These are phyloP conservation scores for Cylindroiulus punctatus DNA, from an alignment of 2,888 invertebrate species.

Conservation along the genomic window DNA sequence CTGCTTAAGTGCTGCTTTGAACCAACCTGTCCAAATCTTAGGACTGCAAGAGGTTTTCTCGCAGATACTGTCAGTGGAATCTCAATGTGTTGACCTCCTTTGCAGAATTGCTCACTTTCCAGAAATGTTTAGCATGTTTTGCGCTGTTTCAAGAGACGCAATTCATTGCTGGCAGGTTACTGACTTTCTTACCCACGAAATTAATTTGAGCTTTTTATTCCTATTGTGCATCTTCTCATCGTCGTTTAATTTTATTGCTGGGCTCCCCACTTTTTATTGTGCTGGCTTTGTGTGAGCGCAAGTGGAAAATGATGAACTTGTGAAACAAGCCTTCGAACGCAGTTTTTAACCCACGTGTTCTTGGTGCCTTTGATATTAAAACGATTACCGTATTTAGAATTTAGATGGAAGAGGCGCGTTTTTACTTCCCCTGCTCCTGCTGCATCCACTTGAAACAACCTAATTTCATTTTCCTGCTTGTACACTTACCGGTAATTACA, in stretches of 20 bases:
- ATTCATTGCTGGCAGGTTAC: too few species aligned
- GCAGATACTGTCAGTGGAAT: too few species aligned
- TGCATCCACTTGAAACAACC: neutral
- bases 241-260: neutral
- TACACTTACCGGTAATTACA: slow-evolving; percentile 11
- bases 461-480: slow-evolving; percentile 10
- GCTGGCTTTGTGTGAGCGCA: neutral
- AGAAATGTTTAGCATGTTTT: too few species aligned
- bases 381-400: neutral
- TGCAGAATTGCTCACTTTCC: too few species aligned
- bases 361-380: neutral
- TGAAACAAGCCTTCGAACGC: neutral
- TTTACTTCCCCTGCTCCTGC: neutral
- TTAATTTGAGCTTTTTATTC: neutral
- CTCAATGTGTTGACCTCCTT: too few species aligned
- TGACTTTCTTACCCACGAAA: neutral
- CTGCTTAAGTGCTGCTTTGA: too few species aligned
- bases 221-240: neutral
- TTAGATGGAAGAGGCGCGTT: neutral
- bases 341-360: neutral
- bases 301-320: neutral
- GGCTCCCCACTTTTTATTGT: neutral
- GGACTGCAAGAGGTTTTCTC: too few species aligned
- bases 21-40: too few species aligned
- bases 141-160: too few species aligned